Base-by-base conservation (phyloP, 2,888 invertebrate species). In the Tachystola acroxantha region DNA sequence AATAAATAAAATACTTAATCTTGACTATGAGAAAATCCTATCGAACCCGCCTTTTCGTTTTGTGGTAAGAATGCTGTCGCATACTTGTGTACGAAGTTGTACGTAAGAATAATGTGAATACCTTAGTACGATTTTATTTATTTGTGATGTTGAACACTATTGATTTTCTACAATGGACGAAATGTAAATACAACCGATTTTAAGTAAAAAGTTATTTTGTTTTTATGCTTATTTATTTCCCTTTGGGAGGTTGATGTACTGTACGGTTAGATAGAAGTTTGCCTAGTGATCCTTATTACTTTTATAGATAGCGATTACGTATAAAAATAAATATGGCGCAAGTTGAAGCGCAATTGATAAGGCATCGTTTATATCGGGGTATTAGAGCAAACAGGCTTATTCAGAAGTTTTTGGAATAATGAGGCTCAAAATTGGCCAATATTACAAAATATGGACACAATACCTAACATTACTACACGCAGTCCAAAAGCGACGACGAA, bases 101-200 rank as follows among this genome's bases (percentile, higher is more conserved):
- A 81, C 79, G 73, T n/a, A n/a, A n/a, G n/a, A n/a, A 71, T 64
- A 67, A 74, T 75, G 81, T 85, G 78, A 77, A 80, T 80, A 84
- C 78, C 79, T 82, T 84, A 84, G 81, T 80, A 78, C 76, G 84
- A 82, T 82, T 80, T 85, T 80, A 86, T 85, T 86, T 85, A 86
- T 86, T 86, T 85, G 85, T 85, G 82, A 86, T 86, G 84, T 86
- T 85, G 78, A 84, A 82, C 81, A 81, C 77, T 75, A 80, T 80
- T 85, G 79, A 82, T 86, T 85, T 85, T 85, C 82, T 85, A 85
- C 82, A 73, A 80, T 76, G 84, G 84, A 84, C 84, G 80, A 82
- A 81, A 80, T 86, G 86, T 86, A 86, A 86, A 86, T 86, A 86
- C 86, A 86, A 86, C 85, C 85, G 84, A 85, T 85, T 82, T 79